Evolutionary conservation across 2,797 vertebrate genomes (phyloP), one percentile per base, ranked within the genome.

Genomic region (Ataeniobius toweri): DNA sequence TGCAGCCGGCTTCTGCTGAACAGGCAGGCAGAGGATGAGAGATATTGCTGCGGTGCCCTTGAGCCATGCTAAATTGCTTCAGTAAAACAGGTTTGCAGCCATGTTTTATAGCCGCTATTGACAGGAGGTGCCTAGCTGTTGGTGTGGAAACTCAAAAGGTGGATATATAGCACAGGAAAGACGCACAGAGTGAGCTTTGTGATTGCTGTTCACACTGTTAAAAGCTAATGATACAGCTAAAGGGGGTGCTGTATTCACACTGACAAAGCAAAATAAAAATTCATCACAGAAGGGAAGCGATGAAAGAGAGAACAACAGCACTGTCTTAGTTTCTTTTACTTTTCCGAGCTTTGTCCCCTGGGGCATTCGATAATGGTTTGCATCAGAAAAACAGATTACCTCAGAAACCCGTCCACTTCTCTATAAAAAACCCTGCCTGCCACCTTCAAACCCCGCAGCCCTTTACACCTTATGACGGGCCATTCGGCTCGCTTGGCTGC

Each of bases 1-100:
- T 5, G 51, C 80, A 46, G 59, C 0, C 0, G 41, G 50, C 79
- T 71, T 75, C 79, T 14, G 79, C 83, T n/a, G 76, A 78, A 36
- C 73, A 50, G 81, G 78, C 74, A 16, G 77, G 75, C 44, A 0
- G 65, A 74, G 74, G 81, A 70, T 1, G 76, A 89, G 89, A 88
- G 89, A 84, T 86, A 93, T 89, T 78, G 90, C 89, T 77, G 81
- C 88, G 16, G 89, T 89, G 93, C 93, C 95, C 93, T 93, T 94
- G 94, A 94, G 92, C 90, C 89, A 88, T 58, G 86, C 90, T 86
- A 87, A 93, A 94, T 91, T 89, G 92, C 91, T 88, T 85, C 84
- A 88, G 90, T 93, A 93, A 94, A 94, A 94, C 74, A 93, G 92
- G 92, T 91, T 91, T 90, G 90, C 74, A 76, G 89, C 77, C 20